Base-by-base conservation (phyloP, 2,888 invertebrate genomes). In the Andrena minutula region DNA sequence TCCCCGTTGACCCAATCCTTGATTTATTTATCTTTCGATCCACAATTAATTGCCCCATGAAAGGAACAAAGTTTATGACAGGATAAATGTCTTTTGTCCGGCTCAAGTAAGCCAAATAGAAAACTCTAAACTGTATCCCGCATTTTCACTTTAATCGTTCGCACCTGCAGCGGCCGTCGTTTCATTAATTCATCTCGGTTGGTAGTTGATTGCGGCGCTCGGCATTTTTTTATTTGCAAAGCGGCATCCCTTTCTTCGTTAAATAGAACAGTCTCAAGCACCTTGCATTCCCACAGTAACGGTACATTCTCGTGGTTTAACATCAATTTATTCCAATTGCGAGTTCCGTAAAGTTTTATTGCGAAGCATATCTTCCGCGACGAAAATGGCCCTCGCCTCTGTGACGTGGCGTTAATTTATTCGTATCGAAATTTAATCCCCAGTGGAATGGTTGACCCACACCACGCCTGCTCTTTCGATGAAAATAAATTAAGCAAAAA, bases 111-210 rank as follows among this genome's bases (percentile, higher is more conserved):
- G 32, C 41, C 41, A 63, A 75, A 63, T 23, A 41, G 75, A 23
- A 47, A 30, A 74, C 75, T 74, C 23, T 51, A 20, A 20, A 23
- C 16, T 35, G 28, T 61, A 28, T 3, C 28, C 51, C 51, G 28
- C 2, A 63, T 53, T 53, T 74, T 76, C 63, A 26, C 75, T 76
- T 63, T 75, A 53, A 75, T 63, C 75, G 51, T 76, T 63, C 75
- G 23, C 75, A 75, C 75, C 63, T 75, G 75, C 23, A 23, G 20
- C 30, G 28, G 41, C 23, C 56, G 30, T 10, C 63, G 30, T 63
- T 41, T 61, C 35, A 63, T 63, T 63, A 75, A 26, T 41, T 75
- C 53, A 23, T 41, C 23, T 47, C 23, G 10, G 26, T 75, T 28
- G 63, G 12, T n/a, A 41, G 26, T 53, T 28, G 53, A 76, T 32